Base-by-base conservation (phyloP, 64 coral and sea anemone species). In the Actinia tenebrosa region DNA sequence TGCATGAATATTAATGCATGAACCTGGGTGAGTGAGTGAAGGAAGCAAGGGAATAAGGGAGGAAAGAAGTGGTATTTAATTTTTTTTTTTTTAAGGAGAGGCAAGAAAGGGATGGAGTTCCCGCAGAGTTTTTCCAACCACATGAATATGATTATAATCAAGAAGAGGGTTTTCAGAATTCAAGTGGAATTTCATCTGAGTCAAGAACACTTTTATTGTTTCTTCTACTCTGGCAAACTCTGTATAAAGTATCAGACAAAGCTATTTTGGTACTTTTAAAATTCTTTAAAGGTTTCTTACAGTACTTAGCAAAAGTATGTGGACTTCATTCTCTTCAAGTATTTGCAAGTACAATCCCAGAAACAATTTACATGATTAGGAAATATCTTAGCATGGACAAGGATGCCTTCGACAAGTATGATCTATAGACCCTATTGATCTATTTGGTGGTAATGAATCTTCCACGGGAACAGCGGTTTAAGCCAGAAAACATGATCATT, bases 401-500 rank as follows among this genome's bases (percentile, higher is more conserved):
- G 63, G 88, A 89, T 64, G 82, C 37, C 45, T 88, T 88, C 47
- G 80, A 59, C 20, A 88, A 88, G 23, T 37, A 37, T 37, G 30
- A n/a, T n/a, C n/a, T n/a, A n/a, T n/a, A n/a, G n/a, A n/a, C n/a
- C n/a, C n/a, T n/a, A n/a, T n/a, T n/a, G n/a, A n/a, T 94, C 1
- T 94, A 94, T 71, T 46, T 91, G 80, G 89, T 86, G 22, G 64
- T 94, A 52, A 83, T 90, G 55, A 94, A 94, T 84, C 86, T 94
- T 60, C 92, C 92, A 61, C 64, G 88, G 5, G 79, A 88, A 45
- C 64, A 94, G 63, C 60, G 92, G 20, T 94, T 90, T 45, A 94
- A 94, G 23, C 60, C 80, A 44, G 85, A 90, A 84, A 89, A 93
- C 42, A 27, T 88, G 22, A 84, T 84, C 19, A 80, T 91, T 26